phyloP scores from a whole-genome alignment of 2,888 invertebrate species.

The Acanthoscelides obtectus region DNA sequence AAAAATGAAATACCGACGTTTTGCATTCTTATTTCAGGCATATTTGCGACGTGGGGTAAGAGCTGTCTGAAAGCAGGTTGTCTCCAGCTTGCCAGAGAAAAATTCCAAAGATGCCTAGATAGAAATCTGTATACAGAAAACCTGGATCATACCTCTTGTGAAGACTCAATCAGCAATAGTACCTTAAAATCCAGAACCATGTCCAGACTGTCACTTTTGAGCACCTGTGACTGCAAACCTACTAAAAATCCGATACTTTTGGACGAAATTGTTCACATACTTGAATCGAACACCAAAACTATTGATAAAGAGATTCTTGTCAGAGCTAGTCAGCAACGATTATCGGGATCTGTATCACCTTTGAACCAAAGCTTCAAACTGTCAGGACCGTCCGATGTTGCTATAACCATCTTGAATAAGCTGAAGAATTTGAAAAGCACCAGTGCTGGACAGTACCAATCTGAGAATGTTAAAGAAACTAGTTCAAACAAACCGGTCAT shows the following conservation, averaged over 20 bases:
- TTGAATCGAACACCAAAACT: constrained; percentile 55
- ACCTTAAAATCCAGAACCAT: constrained; percentile 13
- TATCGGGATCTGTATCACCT: constrained; percentile 30
- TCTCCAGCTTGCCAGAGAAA: constrained; percentile 70
- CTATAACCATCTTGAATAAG: constrained; percentile 49
- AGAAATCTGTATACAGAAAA: constrained; percentile 43
- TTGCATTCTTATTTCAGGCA: too few species aligned
- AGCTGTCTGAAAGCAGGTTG: constrained; percentile 76
- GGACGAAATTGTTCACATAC: constrained; percentile 64
- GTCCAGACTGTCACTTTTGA: constrained; percentile 22
- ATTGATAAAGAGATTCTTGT: constrained; percentile 37
- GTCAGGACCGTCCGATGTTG: constrained; percentile 45
- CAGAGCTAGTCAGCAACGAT: constrained; percentile 43
- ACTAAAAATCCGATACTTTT: constrained; percentile 63
- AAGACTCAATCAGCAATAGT: constrained; percentile 20
- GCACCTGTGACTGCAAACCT: constrained; percentile 48
- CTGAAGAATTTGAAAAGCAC: constrained; percentile 47
- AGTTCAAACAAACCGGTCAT: constrained; percentile 32
- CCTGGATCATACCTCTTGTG: constrained; percentile 23
- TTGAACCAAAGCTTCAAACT: constrained; percentile 29
- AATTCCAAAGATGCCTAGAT: constrained; percentile 60
- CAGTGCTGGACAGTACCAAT: constrained; percentile 41
- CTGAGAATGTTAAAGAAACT: constrained; percentile 4
- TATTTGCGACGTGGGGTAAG: constrained; percentile 87
- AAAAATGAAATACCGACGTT: too few species aligned